A percentile compares a stretch with the other conserved stretches of the same genome.
These are phyloP conservation scores for Apodemia mormo DNA, from an alignment of 2,888 invertebrate genomes.

Conservation along the genomic window DNA sequence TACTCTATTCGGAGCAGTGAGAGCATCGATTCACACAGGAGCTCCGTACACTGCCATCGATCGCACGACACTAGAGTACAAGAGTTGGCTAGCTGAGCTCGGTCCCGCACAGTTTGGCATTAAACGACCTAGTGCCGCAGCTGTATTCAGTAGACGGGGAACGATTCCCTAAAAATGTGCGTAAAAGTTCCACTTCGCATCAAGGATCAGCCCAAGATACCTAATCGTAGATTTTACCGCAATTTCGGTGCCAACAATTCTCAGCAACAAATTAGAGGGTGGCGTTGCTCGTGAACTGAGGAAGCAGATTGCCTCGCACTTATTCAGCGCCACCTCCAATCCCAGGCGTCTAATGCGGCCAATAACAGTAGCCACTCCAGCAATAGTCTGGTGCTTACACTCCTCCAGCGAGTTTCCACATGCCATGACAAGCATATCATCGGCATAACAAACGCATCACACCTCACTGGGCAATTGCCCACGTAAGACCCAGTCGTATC, in stretches of 20 bases:
- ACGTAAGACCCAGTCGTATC: too few species aligned
- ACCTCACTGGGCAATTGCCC: neutral
- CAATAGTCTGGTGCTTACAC: constrained; percentile 23
- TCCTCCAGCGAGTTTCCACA: neutral
- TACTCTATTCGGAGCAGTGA: too few species aligned
- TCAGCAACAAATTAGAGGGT: too few species aligned
- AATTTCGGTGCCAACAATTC: too few species aligned
- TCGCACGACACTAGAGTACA: neutral
- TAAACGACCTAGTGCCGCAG: neutral
- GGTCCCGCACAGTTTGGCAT: neutral
- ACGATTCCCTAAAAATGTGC: too few species aligned
- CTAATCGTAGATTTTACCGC: neutral
- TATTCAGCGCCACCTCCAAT: constrained; percentile 10
- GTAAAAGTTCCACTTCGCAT: too few species aligned
- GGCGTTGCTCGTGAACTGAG: too few species aligned
- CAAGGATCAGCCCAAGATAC: too few species aligned
- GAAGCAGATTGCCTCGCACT: too few species aligned
- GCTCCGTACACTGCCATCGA: too few species aligned
- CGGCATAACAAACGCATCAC: neutral
- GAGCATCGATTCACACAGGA: too few species aligned
- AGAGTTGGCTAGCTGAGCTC: neutral
- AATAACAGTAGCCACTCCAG: neutral
- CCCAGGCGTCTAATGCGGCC: neutral
- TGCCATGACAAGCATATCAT: neutral
- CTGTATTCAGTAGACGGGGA: neutral